Conservation (phyloP, 2,113 vertebrate species). For the Nanorana parkeri region DNA sequence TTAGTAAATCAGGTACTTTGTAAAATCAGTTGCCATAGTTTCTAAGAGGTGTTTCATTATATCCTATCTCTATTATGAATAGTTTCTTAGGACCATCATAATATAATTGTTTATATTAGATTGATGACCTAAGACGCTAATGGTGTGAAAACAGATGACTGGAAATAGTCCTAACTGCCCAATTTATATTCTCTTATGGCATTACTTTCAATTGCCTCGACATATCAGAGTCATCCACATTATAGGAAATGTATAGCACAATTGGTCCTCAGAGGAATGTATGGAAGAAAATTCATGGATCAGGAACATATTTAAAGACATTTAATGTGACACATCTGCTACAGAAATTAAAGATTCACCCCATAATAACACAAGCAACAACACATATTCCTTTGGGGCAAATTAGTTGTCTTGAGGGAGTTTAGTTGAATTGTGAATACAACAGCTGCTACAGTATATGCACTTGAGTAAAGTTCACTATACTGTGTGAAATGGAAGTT, state of each 20-base stretch:
- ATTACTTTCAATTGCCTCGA: slow-evolving; percentile 38
- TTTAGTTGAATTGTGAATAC: neutral
- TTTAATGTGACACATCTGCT: neutral
- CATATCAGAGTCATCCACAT: neutral
- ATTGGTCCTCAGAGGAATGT: slow-evolving; percentile 39
- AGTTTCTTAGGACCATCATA: neutral
- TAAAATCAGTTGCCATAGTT: no score
- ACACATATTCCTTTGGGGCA: neutral
- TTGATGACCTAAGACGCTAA: slow-evolving; percentile 16
- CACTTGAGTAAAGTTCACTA: neutral
- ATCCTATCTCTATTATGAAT: neutral
- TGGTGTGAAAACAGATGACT: slow-evolving; percentile 1
- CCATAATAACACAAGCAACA: slow-evolving; percentile 11
- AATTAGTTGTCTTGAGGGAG: neutral
- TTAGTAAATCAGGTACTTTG: no score
- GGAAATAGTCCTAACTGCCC: neutral
- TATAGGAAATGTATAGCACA: slow-evolving; percentile 23
- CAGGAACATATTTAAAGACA: slow-evolving; percentile 3
- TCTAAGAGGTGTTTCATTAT: neutral
- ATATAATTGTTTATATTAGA: neutral
- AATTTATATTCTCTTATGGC: neutral
- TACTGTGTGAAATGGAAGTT: neutral
- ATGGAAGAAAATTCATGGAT: slow-evolving; percentile 1
- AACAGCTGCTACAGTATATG: neutral
- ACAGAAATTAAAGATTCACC: neutral